Evolutionary conservation across 2,113 vertebrate genomes (phyloP).

Genomic region (Calidris pygmaea): DNA sequence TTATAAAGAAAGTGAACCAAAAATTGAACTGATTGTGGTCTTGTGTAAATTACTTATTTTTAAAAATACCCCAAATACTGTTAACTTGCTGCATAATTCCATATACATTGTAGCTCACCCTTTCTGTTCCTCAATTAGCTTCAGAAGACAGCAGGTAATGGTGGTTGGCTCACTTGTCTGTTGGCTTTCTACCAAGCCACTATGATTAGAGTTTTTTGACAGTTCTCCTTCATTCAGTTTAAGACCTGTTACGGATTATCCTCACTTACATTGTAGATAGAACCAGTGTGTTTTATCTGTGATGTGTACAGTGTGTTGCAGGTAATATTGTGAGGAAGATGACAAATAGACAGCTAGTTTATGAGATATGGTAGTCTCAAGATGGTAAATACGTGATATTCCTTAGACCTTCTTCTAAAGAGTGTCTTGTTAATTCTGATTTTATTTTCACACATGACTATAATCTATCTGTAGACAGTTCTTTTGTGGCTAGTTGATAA

Average conservation of each 20-base stretch:
- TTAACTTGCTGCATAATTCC: background rate
- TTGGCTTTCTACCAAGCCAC: background rate
- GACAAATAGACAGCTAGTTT: background rate
- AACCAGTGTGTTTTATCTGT: background rate
- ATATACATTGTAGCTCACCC: background rate
- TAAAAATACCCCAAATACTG: background rate
- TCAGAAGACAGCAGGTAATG: background rate
- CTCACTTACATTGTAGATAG: background rate
- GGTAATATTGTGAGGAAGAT: background rate
- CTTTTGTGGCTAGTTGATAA: background rate
- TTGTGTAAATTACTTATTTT: background rate
- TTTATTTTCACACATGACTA: background rate
- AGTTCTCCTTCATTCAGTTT: background rate
- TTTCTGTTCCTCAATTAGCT: background rate
- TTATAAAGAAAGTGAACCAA: background rate
- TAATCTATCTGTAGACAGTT: background rate
- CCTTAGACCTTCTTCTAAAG: background rate
- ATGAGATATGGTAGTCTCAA: background rate
- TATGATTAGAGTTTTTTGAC: background rate
- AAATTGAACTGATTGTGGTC: background rate
- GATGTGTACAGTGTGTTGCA: background rate
- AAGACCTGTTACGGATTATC: background rate
- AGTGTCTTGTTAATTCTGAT: background rate
- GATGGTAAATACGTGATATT: background rate
- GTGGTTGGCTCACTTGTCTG: background rate